These are phyloP conservation scores for Didymodactylos carnosus DNA, from an alignment of 2,888 invertebrate species.

Conservation along the genomic window DNA sequence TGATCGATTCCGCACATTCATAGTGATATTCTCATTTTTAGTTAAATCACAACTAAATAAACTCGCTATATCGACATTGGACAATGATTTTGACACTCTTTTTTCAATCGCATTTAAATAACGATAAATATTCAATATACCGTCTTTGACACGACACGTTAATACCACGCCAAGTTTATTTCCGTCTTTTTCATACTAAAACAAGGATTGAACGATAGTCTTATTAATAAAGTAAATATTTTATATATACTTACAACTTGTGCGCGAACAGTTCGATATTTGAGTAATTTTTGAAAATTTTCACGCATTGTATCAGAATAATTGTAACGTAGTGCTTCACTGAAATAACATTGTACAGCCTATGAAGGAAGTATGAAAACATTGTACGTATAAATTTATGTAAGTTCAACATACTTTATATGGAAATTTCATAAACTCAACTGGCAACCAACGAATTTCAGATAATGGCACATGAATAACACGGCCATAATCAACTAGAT, in stretches of 20 bases:
- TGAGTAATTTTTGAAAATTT: neutral
- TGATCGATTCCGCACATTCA: no score
- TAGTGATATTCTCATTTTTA: no score
- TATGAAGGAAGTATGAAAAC: neutral
- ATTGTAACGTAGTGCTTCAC: neutral
- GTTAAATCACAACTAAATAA: no score
- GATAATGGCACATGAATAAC: neutral
- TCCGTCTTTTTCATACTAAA: neutral
- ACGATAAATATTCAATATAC: neutral
- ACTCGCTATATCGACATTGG: no score
- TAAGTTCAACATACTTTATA: neutral
- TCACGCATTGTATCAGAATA: neutral
- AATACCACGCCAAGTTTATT: neutral
- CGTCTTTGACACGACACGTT: neutral
- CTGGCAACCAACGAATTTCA: neutral
- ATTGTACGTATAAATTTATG: neutral
- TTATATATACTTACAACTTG: neutral
- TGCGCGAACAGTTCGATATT: neutral
- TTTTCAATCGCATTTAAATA: neutral
- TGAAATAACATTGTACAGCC: neutral
- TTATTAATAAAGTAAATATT: neutral
- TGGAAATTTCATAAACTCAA: neutral
- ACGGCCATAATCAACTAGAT: neutral
- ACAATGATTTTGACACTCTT: no score
- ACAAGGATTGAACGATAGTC: no score